Conservation (phyloP, 2,113 vertebrate genomes). For the Sebastes fasciatus region DNA sequence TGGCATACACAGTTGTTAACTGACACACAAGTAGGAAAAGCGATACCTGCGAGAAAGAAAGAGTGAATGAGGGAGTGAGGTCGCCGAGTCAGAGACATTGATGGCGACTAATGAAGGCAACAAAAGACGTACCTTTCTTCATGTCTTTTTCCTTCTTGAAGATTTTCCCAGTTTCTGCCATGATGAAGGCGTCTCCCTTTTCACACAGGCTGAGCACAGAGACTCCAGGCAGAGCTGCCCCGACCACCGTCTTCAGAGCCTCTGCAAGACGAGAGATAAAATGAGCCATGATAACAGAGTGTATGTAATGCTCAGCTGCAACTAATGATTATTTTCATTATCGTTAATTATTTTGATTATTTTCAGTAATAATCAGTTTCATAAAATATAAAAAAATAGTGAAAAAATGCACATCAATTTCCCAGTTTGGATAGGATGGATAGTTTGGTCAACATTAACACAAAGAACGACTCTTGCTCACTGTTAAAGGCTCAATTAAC, state of each 20-base stretch:
- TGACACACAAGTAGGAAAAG: constrained; percentile 96
- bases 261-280: constrained; percentile 76
- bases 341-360: neutral
- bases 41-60: constrained; percentile 87
- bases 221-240: constrained; percentile 86
- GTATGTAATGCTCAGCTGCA: neutral
- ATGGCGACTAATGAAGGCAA: neutral
- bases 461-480: neutral
- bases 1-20: constrained; percentile 99
- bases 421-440: neutral
- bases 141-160: constrained; percentile 99
- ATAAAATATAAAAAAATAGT: neutral
- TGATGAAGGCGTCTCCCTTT: constrained; percentile 94
- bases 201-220: constrained; percentile 92
- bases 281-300: neutral
- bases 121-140: constrained; percentile 91
- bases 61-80: neutral
- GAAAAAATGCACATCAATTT: neutral
- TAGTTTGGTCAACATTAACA: neutral
- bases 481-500: neutral
- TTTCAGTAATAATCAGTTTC: neutral
- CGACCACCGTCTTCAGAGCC: constrained; percentile 89
- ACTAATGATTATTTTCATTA: neutral
- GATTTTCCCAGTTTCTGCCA: constrained; percentile 94
- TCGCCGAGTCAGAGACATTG: neutral